Conservation (phyloP, 2,797 vertebrate species). For the Zalophus californianus region DNA sequence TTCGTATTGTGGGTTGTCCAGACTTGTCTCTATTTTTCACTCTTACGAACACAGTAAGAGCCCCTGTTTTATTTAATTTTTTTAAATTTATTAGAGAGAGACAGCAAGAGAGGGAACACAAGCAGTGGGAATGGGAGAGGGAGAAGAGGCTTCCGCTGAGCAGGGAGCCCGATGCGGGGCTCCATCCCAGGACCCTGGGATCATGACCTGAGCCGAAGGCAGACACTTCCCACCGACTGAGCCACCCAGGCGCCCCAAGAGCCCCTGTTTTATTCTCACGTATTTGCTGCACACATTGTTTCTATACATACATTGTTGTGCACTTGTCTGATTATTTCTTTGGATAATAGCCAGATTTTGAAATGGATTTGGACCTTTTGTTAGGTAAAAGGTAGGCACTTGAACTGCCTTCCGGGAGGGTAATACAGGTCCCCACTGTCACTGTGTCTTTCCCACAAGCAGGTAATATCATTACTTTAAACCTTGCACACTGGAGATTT, state of each 20-base stretch:
- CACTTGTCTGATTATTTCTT: conserved; percentile 26
- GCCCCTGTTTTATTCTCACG: background rate
- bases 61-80: background rate
- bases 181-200: no score
- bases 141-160: no score
- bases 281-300: background rate
- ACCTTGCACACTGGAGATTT: background rate
- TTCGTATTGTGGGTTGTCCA: background rate
- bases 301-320: background rate
- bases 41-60: background rate
- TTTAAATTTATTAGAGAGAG: no score
- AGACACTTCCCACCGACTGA: no score
- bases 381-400: background rate
- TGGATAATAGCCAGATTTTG: background rate
- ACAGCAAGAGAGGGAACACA: no score
- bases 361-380: background rate
- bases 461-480: background rate
- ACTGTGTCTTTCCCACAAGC: background rate
- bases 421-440: background rate
- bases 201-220: no score
- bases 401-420: background rate
- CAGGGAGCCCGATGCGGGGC: no score
- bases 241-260: background rate
- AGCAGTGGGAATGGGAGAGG: no score
- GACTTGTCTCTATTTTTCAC: background rate